Percentiles rank a stretch among this genome's conserved stretches.
phyloP scores from a whole-genome alignment of 2,888 invertebrate species.

The Drosophila demipolita region DNA sequence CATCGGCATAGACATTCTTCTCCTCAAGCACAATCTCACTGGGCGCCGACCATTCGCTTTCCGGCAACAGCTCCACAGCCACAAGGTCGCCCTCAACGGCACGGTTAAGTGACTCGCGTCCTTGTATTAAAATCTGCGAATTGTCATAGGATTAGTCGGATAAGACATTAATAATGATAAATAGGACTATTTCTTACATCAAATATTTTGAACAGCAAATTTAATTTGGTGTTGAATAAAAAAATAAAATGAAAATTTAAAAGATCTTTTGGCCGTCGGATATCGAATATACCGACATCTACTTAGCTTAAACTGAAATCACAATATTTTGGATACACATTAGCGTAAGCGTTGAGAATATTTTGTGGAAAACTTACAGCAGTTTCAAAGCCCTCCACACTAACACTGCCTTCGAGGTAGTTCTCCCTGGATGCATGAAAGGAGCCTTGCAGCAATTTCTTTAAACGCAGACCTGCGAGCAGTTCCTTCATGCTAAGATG shows the following conservation, averaged over 20 bases:
- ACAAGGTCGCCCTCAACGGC: slow-evolving; percentile 98
- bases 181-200: neutral
- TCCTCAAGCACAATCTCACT: slow-evolving; percentile 93
- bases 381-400: slow-evolving; percentile 92
- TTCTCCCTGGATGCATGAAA: slow-evolving; percentile 96
- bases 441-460: slow-evolving; percentile 91
- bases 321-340: neutral
- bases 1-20: slow-evolving; percentile 88
- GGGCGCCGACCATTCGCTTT: slow-evolving; percentile 95
- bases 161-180: neutral
- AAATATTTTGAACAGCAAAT: neutral
- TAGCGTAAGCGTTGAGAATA: neutral
- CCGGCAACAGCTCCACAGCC: slow-evolving; percentile 94
- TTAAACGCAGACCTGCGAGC: slow-evolving; percentile 91
- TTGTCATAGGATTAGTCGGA: neutral
- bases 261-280: neutral
- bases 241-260: too few species aligned
- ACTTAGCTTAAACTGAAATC: neutral
- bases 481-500: slow-evolving; percentile 92
- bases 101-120: slow-evolving; percentile 93
- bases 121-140: slow-evolving; percentile 92
- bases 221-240: neutral
- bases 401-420: slow-evolving; percentile 95
- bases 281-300: neutral
- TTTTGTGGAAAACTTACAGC: slow-evolving; percentile 87